A percentile compares a stretch with the other conserved stretches of the same genome.
Evolutionary conservation across 2,888 invertebrate species (phyloP).

Genomic region (Pristionchus maxplancki): DNA sequence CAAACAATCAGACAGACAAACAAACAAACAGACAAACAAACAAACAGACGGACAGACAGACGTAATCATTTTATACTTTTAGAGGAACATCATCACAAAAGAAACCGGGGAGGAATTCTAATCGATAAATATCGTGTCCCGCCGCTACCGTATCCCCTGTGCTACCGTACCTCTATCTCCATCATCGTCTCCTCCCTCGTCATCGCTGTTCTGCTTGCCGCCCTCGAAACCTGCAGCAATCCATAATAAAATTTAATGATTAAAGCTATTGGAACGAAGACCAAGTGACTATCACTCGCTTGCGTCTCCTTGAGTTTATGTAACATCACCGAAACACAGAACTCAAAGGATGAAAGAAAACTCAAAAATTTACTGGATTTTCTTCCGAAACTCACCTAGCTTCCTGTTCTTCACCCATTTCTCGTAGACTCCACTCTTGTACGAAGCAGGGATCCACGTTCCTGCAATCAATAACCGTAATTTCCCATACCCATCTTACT

Average conservation of each 20-base stretch:
- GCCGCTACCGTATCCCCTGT: background rate
- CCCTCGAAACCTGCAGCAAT: conserved; percentile 11
- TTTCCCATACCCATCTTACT: too few species aligned
- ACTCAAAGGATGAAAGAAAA: background rate
- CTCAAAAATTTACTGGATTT: background rate
- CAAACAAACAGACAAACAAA: too few species aligned
- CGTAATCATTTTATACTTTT: too few species aligned
- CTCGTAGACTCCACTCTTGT: conserved; percentile 87
- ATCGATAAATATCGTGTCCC: background rate
- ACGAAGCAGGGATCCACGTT: conserved; percentile 87
- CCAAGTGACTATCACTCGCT: background rate
- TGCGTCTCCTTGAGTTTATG: background rate
- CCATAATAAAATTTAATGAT: too few species aligned
- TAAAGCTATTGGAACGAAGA: too few species aligned
- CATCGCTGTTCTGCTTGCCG: conserved; percentile 48
- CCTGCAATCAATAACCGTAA: conserved; percentile 52
- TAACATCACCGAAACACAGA: background rate
- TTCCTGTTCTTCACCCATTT: conserved; percentile 76
- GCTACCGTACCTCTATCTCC: conserved; percentile 13
- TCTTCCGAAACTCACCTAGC: conserved; percentile 51
- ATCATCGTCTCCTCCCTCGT: conserved; percentile 45
- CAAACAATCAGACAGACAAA: too few species aligned
- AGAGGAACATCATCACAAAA: too few species aligned
- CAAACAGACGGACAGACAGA: too few species aligned
- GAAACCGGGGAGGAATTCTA: too few species aligned